phyloP scores from a whole-genome alignment of 2,113 vertebrate species.

The Pithys albifrons region DNA sequence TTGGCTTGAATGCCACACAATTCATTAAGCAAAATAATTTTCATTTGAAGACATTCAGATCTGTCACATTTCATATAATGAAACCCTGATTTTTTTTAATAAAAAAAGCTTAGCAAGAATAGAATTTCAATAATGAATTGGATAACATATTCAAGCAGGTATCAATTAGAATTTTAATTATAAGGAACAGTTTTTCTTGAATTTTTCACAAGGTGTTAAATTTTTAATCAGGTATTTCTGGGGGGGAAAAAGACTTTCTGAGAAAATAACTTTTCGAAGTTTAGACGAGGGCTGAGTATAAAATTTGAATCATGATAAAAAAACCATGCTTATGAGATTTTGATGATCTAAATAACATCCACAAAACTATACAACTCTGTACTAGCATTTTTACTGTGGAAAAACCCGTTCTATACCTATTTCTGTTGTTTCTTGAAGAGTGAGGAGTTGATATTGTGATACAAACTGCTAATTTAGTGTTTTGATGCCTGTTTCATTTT shows the following conservation, averaged over 20 bases:
- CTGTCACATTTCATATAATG: slow-evolving; percentile 1
- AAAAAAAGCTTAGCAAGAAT: slow-evolving; percentile 19
- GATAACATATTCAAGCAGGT: not conserved
- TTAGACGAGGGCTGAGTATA: not conserved
- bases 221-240: slow-evolving; percentile 12
- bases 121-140: not conserved
- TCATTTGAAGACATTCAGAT: not conserved
- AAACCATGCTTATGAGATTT: not conserved
- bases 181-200: not conserved
- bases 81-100: not conserved
- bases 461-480: not conserved
- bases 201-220: slow-evolving; percentile 33
- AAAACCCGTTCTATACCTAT: not conserved
- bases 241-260: rapidly evolving
- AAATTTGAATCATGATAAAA: not conserved
- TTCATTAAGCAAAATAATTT: slow-evolving; percentile 25
- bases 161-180: slow-evolving; percentile 57
- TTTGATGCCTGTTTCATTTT: not conserved
- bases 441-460: not conserved
- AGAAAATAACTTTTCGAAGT: not conserved
- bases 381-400: not conserved
- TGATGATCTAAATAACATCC: not conserved
- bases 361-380: not conserved
- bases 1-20: not conserved
- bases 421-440: not conserved